Evolutionary conservation across 2,113 vertebrate genomes (phyloP), one percentile per base, ranked within the genome.

Genomic region (Rhadina sibilatrix): DNA sequence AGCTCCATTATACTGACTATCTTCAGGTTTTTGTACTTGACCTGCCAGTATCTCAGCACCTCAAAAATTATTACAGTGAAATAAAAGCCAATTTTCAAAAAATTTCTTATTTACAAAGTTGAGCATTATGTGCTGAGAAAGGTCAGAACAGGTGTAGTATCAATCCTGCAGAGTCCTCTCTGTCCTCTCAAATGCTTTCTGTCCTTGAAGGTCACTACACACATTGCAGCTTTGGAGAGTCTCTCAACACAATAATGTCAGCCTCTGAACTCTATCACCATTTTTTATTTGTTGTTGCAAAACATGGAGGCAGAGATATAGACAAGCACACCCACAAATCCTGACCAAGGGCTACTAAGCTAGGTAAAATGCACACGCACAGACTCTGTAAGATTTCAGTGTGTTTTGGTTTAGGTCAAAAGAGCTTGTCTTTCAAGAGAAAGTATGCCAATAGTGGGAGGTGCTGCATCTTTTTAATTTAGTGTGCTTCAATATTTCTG

Each of bases 341-440:
- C 40, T 83, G 49, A 76, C 17, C n/a, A 63, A 81, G 40, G 25
- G 23, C n/a, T 42, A 23, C 22, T 46, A 54, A 65, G 30, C 49
- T 25, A 49, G 40, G 33, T 18, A 15, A 66, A 84, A 79, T 1
- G 2, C 11, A 12, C 1, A 9, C 0, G 3, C 15, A 37, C 10
- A 54, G 2, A 3, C 24, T 7, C 22, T 25, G 47, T n/a, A 72
- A 65, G 57, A 60, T 49, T 91, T 79, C 22, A 23, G 5, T 6
- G 33, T 77, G 30, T 24, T 93, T 52, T 72, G 60, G 4, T 66
- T 63, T 81, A 60, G 35, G 8, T 5, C 56, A 59, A 42, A 60
- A 63, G 6, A 53, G 5, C 35, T 57, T 50, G 17, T 46, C 56
- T 47, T 81, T 83, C 25, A 30, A 54, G 44, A 49, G 9, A 31